A percentile compares a stretch with the other conserved stretches of the same genome.
Conservation (phyloP, 2,888 invertebrate genomes). For the Pyralis farinalis region DNA sequence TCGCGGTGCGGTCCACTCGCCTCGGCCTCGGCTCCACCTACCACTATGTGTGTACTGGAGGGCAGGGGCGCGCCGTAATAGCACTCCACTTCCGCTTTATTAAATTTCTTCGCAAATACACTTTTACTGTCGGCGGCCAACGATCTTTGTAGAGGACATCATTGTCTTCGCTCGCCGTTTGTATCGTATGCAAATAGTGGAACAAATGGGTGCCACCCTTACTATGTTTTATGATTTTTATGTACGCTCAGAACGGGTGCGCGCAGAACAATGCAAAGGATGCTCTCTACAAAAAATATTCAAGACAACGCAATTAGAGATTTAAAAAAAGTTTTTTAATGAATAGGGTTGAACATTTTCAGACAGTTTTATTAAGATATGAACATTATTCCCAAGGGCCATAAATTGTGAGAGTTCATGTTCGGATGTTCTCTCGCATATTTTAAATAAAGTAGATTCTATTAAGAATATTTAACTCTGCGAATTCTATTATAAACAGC, state of each 20-base stretch:
- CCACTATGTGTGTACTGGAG: constrained; percentile 13
- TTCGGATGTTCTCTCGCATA: constrained; percentile 2
- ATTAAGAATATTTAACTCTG: no score
- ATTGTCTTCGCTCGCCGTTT: constrained; percentile 59
- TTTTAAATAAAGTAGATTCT: constrained; percentile 10
- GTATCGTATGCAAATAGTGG: constrained; percentile 75
- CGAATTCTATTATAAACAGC: no score
- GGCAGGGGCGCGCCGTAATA: constrained; percentile 53
- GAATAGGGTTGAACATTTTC: constrained; percentile 3
- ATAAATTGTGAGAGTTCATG: not conserved
- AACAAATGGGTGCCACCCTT: constrained; percentile 60
- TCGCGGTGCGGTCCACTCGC: constrained; percentile 9
- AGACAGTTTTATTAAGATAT: not conserved
- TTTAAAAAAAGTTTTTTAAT: constrained; percentile 28
- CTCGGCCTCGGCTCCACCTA: constrained; percentile 19
- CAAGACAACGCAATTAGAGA: constrained; percentile 31
- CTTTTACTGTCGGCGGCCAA: constrained; percentile 71
- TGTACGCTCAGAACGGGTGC: constrained; percentile 35
- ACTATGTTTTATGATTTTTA: constrained; percentile 69
- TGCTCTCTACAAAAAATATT: constrained; percentile 33
- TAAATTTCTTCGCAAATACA: constrained; percentile 81
- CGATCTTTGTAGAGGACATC: constrained; percentile 66
- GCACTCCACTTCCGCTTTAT: constrained; percentile 77
- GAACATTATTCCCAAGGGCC: not conserved
- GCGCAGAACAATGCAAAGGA: constrained; percentile 44